Evolutionary conservation across 2,888 invertebrate species (phyloP), one percentile per base, ranked within the genome.

Genomic region (Drosophila mimica): DNA sequence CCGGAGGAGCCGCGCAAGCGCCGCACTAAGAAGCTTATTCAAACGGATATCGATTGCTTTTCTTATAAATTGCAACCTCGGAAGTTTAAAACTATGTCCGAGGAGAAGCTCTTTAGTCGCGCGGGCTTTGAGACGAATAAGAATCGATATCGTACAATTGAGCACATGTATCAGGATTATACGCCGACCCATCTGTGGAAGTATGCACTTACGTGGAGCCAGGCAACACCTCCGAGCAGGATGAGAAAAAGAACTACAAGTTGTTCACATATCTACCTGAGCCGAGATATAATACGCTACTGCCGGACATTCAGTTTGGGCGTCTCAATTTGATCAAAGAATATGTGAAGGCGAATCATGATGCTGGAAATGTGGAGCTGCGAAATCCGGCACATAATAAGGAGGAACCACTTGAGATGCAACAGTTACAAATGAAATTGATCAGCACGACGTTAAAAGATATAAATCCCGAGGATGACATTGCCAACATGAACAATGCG

Each of bases 231-330:
- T 86, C 88, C 17, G 92, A 92, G 25, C 62, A 75, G 25, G 93
- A 93, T 57, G 91, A 92, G 0, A 93, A 93, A 62, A 84, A 91
- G 34, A 92, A 92, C 59, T 93, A 92, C 52, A 91, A 91, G 63
- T 56, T 93, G 20, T 93, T 91, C 56, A 91, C 92, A 1, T 90
- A 92, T 67, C 91, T 92, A 59, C 85, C 92, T 0, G 93, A 93
- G 70, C 93, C 93, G 63, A 84, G 93, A 34, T 92, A 93, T 52
- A 92, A 92, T 64, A 92, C 92, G 0, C 76, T 93, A 0, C 81
- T 92, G 46, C 84, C 90, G 1, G 93, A 93, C 76, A 92, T 63
- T 85, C 92, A 79, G 76, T 93, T 83, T 65, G 91, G 72, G 68
- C 91, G 85, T 75, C 87, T 88, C 73, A 88, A 91, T 61, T 87